These are phyloP conservation scores for Lytechinus pictus DNA, from an alignment of 35 echinoderm and acorn worm species.

Conservation along the genomic window DNA sequence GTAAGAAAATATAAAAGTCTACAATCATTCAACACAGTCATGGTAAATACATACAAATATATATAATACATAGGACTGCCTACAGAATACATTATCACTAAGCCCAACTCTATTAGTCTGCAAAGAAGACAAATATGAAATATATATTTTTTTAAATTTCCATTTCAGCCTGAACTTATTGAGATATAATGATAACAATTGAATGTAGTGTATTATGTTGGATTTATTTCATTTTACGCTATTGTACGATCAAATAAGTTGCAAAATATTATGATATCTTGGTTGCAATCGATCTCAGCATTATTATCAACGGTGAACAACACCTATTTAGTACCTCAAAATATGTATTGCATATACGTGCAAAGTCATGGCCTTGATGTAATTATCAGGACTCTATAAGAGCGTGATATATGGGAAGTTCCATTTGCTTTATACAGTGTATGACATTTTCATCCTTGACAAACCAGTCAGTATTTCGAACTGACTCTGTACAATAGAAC, in stretches of 20 bases:
- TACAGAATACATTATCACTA: too few species aligned
- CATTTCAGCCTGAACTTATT: too few species aligned
- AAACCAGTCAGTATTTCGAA: slow-evolving; percentile 13
- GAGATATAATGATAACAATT: too few species aligned
- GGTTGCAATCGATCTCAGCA: not conserved
- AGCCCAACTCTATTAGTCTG: too few species aligned
- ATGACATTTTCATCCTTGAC: not conserved
- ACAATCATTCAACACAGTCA: too few species aligned
- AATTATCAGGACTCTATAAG: not conserved
- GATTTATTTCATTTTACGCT: not conserved
- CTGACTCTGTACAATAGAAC: not conserved
- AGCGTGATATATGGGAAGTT: not conserved
- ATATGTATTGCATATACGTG: not conserved
- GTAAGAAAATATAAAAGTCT: too few species aligned
- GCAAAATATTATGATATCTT: not conserved
- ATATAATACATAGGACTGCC: too few species aligned
- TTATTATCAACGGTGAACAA: not conserved
- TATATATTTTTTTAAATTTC: too few species aligned
- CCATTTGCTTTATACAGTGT: not conserved
- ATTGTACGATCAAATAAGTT: not conserved
- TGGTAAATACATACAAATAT: too few species aligned
- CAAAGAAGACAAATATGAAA: too few species aligned
- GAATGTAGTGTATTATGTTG: too few species aligned
- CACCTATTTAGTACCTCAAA: not conserved
- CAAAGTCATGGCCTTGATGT: not conserved